Evolutionary conservation across 2,113 vertebrate genomes (phyloP).

Genomic region (Hypanus sabinus): DNA sequence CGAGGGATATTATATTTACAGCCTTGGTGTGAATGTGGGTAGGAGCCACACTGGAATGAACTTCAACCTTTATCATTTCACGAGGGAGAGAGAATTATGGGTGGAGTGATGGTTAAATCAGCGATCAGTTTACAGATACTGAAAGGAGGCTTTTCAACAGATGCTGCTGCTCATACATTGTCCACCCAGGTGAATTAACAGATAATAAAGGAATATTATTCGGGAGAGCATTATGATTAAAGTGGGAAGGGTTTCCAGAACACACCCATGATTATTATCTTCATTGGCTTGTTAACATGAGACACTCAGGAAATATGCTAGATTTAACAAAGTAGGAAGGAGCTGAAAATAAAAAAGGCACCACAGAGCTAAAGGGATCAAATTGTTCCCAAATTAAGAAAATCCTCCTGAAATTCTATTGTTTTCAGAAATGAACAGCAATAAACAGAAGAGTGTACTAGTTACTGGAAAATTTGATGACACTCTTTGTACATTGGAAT

Average conservation of each 20-base stretch:
- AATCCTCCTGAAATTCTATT: too few relatives aligned
- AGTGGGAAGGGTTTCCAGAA: neutral
- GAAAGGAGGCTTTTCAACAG: neutral
- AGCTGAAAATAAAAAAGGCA: neutral
- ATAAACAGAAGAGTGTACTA: too few relatives aligned
- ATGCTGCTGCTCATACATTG: neutral
- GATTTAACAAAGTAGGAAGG: neutral
- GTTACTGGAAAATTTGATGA: too few relatives aligned
- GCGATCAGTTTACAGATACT: neutral
- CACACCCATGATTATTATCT: neutral
- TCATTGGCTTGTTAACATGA: neutral
- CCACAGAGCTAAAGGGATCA: neutral
- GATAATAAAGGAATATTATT: neutral
- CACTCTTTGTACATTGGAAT: too few relatives aligned
- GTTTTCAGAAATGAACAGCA: too few relatives aligned
- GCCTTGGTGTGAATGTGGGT: neutral
- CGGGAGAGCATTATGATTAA: neutral
- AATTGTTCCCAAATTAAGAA: too few relatives aligned
- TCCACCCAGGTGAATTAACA: neutral
- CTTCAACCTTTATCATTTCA: neutral
- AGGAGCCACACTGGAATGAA: neutral
- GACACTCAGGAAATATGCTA: neutral
- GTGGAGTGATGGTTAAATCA: neutral
- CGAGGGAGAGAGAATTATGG: neutral
- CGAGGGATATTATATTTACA: neutral